Percentiles rank a stretch among this genome's conserved stretches.
phyloP scores from a whole-genome alignment of 1,140 invertebrate species.

The Protaetia brevitarsis region DNA sequence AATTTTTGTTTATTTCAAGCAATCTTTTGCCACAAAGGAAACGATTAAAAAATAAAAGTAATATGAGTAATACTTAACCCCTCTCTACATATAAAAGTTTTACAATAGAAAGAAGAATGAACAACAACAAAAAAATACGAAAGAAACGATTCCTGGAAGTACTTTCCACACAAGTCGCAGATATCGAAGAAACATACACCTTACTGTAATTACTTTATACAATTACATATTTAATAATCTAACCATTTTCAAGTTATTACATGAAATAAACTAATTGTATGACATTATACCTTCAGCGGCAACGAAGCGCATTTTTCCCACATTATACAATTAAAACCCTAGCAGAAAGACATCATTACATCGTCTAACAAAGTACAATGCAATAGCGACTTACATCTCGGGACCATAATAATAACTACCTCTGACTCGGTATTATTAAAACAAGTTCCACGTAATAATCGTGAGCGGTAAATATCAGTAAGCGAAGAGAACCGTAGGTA shows the following conservation, averaged over 20 bases:
- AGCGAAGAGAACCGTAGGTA: too few relatives aligned
- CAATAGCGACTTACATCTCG: not conserved
- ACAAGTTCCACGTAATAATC: not conserved
- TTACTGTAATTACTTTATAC: not conserved
- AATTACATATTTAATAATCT: not conserved
- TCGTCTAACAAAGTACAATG: not conserved
- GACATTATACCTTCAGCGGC: not conserved
- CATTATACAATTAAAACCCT: constrained; percentile 9
- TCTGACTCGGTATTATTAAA: not conserved
- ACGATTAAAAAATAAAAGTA: too few relatives aligned
- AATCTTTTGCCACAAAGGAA: too few relatives aligned
- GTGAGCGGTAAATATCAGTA: not conserved
- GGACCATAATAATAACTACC: not conserved
- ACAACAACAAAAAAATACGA: too few relatives aligned
- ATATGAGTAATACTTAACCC: too few relatives aligned
- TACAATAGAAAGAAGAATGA: too few relatives aligned
- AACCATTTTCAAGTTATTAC: not conserved
- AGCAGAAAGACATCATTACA: not conserved
- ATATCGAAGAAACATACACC: not conserved
- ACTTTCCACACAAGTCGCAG: too few relatives aligned
- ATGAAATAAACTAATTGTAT: not conserved
- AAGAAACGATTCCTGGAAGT: too few relatives aligned
- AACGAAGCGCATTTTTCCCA: not conserved
- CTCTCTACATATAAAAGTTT: too few relatives aligned
- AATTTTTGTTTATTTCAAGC: too few relatives aligned